phyloP scores from a whole-genome alignment of 1,140 invertebrate species.

The Antheraea mylitta region DNA sequence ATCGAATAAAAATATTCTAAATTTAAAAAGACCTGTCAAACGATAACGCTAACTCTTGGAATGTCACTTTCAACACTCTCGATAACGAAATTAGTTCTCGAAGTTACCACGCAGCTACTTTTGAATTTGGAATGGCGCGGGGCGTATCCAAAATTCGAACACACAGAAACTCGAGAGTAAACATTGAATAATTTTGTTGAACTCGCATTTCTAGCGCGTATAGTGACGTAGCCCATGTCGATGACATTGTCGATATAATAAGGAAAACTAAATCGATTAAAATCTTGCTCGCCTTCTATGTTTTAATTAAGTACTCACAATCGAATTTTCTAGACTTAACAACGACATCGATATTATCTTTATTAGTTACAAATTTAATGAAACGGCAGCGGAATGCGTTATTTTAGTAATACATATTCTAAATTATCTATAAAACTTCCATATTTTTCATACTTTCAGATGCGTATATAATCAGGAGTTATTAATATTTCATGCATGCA shows the following conservation, averaged over 20 bases:
- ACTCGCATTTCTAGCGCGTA: neutral
- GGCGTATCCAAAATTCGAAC: constrained; percentile 7
- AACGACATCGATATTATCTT: no score
- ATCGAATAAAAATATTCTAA: constrained; percentile 1
- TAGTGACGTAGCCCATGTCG: neutral
- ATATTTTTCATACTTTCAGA: no score
- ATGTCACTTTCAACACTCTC: constrained; percentile 8
- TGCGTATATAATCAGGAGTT: no score
- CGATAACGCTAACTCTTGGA: neutral
- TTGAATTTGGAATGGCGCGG: constrained; percentile 5
- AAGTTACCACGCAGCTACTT: constrained; percentile 14
- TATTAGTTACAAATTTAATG: no score
- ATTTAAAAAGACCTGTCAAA: constrained; percentile 3
- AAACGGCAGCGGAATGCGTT: no score
- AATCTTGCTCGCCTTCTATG: neutral
- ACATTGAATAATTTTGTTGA: constrained; percentile 9
- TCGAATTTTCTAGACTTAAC: no score
- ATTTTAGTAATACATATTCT: no score
- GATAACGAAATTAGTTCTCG: constrained; percentile 4
- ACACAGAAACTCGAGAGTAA: constrained; percentile 6
- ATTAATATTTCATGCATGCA: no score
- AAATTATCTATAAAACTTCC: no score
- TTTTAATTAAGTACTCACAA: no score
- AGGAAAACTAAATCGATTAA: neutral
- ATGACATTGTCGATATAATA: neutral